Conservation (phyloP, 1,140 invertebrate genomes). For the Leucophenga varia region DNA sequence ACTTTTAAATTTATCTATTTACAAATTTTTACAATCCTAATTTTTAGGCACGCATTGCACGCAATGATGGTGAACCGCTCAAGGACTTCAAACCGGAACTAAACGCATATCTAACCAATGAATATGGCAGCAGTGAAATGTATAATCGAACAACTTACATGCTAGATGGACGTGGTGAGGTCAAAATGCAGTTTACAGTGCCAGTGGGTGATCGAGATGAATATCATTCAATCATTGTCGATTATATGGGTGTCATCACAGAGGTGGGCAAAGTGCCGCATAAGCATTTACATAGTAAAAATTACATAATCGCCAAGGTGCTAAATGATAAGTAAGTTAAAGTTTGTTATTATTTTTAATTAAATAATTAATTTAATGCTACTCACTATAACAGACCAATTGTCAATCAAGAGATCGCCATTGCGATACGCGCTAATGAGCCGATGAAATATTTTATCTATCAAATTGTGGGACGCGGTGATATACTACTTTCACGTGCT, state of each 20-base stretch:
- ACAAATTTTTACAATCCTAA: background rate
- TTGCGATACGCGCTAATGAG: conserved; percentile 80
- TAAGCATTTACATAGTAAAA: conserved; percentile 71
- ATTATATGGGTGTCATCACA: conserved; percentile 63
- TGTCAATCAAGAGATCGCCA: conserved; percentile 76
- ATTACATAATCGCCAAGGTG: conserved; percentile 74
- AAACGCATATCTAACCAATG: conserved; percentile 66
- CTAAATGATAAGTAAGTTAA: conserved; percentile 62
- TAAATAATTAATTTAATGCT: background rate
- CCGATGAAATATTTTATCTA: conserved; percentile 77
- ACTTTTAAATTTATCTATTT: too few species aligned
- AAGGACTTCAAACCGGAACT: conserved; percentile 65
- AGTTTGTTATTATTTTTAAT: background rate
- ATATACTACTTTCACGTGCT: conserved; percentile 73
- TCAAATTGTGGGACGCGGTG: conserved; percentile 83
- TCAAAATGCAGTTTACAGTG: conserved; percentile 71
- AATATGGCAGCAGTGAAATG: conserved; percentile 65
- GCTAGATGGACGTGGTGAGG: conserved; percentile 68
- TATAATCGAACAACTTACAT: conserved; percentile 63
- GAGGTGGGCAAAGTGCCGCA: conserved; percentile 77
- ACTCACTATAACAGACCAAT: conserved; percentile 56
- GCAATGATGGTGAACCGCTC: conserved; percentile 75
- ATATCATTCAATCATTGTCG: conserved; percentile 55
- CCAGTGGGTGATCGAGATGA: conserved; percentile 60
- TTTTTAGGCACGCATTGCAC: conserved; percentile 50